phyloP scores from a whole-genome alignment of 2,888 invertebrate species.

The Norana najaformis region DNA sequence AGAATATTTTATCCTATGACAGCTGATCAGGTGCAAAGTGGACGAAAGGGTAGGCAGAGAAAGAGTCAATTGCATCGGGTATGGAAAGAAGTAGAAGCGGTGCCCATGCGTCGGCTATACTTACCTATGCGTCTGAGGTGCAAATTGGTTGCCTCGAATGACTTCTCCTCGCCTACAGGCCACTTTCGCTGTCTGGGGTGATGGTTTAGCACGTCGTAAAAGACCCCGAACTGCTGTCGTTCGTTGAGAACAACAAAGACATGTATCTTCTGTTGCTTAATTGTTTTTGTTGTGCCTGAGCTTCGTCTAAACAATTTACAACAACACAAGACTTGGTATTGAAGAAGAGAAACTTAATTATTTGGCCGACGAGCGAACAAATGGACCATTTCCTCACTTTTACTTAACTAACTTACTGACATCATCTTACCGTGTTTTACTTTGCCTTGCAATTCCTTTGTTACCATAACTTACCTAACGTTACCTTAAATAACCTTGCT shows the following conservation, averaged over 20 bases:
- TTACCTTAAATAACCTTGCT: background rate
- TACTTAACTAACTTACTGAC: no score
- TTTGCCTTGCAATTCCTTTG: no score
- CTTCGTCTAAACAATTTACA: no score
- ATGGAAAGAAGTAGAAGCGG: background rate
- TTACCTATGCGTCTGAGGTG: background rate
- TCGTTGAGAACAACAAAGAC: no score
- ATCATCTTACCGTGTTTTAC: no score
- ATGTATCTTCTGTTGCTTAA: no score
- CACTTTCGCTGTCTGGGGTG: background rate
- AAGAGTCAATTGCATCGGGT: background rate
- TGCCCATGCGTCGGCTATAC: background rate
- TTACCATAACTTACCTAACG: no score
- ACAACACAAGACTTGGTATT: no score
- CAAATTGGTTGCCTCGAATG: background rate
- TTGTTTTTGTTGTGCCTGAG: no score
- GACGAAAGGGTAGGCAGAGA: background rate
- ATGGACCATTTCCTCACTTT: no score
- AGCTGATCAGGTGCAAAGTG: background rate
- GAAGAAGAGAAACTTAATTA: no score
- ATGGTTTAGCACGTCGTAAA: background rate
- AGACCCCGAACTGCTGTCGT: background rate
- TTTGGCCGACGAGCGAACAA: no score
- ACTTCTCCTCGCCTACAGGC: background rate
- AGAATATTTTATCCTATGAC: background rate